Base-by-base conservation (phyloP, 2,888 invertebrate species). In the Polyommatus iphigenia region DNA sequence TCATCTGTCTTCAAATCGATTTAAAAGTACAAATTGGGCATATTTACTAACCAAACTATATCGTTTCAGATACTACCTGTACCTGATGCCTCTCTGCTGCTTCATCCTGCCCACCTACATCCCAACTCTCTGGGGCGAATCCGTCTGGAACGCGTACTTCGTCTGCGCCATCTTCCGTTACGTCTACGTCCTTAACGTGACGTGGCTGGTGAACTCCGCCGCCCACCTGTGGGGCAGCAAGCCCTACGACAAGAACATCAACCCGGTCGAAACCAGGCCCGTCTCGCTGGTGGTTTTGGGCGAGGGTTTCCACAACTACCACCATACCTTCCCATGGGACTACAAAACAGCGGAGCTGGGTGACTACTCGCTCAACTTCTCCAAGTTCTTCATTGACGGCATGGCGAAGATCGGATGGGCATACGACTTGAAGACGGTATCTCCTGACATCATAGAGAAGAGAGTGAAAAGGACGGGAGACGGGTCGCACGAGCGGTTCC, bases 121-220 rank as follows among this genome's bases (percentile, higher is more conserved):
- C 1, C 98, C 98, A 0, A 96, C 96, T 81, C 91, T 95, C 50
- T 98, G 98, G 98, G 95, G 95, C 15, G 98, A 98, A 88, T 93
- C 94, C 0, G 90, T 95, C 79, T 87, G 91, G 84, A 96, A 96
- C 84, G 95, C 96, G 0, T 96, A 95, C 92, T 96, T 95, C 87
- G 95, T 96, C n/a, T 95, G 95, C 82, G 95, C 96, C 29, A 95
- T 97, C 84, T 95, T 97, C 87, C 95, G 98, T 77, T 98, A 97
- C 91, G 95, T 96, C 54, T 95, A 96, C 85, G 96, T 96, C 0
- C 94, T 98, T 78, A 97, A 98, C 88, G 96, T 96, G 78, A 98
- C 98, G 4, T 98, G 98, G 98, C 92, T 97, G 79, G 98, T 98
- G 62, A 98, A 98, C 93, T 97, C 97, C 80, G 97, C 97, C 0